Conservation (phyloP, 2,888 invertebrate genomes). For the Thyatira batis region DNA sequence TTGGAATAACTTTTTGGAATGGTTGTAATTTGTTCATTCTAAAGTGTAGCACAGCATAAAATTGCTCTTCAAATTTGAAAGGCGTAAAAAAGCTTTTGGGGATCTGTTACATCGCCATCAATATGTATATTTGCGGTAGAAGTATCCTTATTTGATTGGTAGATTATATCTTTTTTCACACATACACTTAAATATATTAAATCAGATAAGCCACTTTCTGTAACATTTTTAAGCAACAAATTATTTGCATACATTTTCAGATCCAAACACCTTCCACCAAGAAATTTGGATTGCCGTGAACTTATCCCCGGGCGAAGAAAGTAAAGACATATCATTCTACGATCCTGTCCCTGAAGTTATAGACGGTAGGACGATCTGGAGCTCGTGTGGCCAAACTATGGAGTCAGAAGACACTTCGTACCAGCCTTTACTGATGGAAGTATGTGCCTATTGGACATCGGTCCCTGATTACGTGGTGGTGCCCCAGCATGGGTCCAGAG, state of each 20-base stretch:
- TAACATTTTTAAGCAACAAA: constrained; percentile 5
- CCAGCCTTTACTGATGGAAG: constrained; percentile 61
- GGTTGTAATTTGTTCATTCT: too few species aligned
- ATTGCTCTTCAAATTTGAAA: too few species aligned
- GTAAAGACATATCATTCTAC: constrained; percentile 67
- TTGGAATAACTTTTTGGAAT: too few species aligned
- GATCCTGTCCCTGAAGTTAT: constrained; percentile 63
- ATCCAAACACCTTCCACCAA: constrained; percentile 69
- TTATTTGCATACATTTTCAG: constrained; percentile 39
- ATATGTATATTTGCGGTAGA: too few species aligned
- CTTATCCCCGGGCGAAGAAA: constrained; percentile 63
- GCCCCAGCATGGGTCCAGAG: constrained; percentile 68
- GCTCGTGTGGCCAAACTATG: constrained; percentile 66
- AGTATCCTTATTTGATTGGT: too few species aligned
- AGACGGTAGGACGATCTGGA: constrained; percentile 63
- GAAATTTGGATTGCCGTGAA: constrained; percentile 75
- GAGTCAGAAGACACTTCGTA: constrained; percentile 63
- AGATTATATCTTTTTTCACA: too few species aligned
- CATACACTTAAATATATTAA: too few species aligned
- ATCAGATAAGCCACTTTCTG: too few species aligned
- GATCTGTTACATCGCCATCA: too few species aligned
- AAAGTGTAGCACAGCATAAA: too few species aligned
- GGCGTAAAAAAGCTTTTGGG: too few species aligned
- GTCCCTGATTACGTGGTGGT: constrained; percentile 74
- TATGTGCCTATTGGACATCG: constrained; percentile 76